Percentiles rank a stretch among this genome's conserved stretches.
Evolutionary conservation across 2,888 invertebrate genomes (phyloP).

Genomic region (Cenopis cana): DNA sequence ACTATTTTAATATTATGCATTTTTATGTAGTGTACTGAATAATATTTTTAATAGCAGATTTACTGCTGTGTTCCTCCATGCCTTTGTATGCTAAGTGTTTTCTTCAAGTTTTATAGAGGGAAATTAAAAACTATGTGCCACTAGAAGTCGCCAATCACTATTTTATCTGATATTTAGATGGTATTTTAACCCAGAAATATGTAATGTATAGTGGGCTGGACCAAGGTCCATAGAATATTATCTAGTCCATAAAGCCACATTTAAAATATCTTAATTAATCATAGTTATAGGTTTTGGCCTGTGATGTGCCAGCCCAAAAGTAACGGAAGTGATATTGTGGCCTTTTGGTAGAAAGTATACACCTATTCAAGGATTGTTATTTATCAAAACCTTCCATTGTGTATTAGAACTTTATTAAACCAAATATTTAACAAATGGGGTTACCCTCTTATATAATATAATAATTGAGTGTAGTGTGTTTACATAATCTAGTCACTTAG

Average conservation of each 20-base stretch:
- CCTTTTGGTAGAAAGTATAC: constrained; percentile 63
- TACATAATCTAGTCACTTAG: constrained; percentile 38
- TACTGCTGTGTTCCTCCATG: constrained; percentile 25
- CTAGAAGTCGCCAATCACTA: constrained; percentile 32
- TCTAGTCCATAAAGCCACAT: constrained; percentile 5
- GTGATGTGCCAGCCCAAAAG: constrained; percentile 44
- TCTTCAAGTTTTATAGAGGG: constrained; percentile 6
- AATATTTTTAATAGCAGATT: constrained; percentile 11
- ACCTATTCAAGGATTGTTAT: constrained; percentile 37
- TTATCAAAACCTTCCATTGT: constrained; percentile 39
- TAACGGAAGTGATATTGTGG: constrained; percentile 75
- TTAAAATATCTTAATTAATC: neutral
- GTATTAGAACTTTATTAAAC: constrained; percentile 32
- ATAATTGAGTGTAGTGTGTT: constrained; percentile 28
- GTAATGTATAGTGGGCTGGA: constrained; percentile 35
- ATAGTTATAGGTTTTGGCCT: constrained; percentile 19
- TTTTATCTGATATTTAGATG: constrained; percentile 6
- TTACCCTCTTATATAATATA: constrained; percentile 28
- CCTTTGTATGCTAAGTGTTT: constrained; percentile 13
- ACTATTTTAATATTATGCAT: constrained; percentile 29
- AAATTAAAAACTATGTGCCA: constrained; percentile 22
- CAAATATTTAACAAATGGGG: constrained; percentile 34
- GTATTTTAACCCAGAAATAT: constrained; percentile 23
- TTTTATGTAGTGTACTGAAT: constrained; percentile 19
- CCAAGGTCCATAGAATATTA: neutral